Base-by-base conservation (phyloP, 2,888 invertebrate genomes). In the Nomada fucata region DNA sequence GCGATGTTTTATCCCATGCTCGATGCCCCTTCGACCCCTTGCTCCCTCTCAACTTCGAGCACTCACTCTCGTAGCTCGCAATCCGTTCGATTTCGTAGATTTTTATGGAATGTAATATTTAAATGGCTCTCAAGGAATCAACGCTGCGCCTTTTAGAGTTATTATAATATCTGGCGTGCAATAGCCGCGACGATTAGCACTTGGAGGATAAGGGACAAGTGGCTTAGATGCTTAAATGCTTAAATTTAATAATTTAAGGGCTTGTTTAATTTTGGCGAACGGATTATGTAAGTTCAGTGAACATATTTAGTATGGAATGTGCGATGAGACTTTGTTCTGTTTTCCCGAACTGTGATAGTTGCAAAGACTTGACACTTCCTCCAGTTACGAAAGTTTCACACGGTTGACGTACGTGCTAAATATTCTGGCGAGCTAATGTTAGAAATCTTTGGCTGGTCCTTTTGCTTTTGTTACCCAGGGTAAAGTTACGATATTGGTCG, bases 1-100 rank as follows among this genome's bases (percentile, higher is more conserved):
- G 68, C 71, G 72, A 73, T 82, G 82, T 87, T 85, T 85, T 75
- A 87, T 74, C 72, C 76, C 57, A 29, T 63, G 55, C 47, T 60
- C 81, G 76, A 79, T 87, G 63, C 59, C 70, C 63, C 57, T 69
- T 83, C 71, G 61, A 78, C 75, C 73, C 60, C 69, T 70, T n/a
- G 26, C 13, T 53, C 44, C 64, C 72, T 13, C 67, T 68, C 75
- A 50, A 81, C 61, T 84, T 81, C 60, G 61, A 74, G 72, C 69
- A 65, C 75, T 76, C 76, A 68, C 47, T 61, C 60, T 23, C 53
- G 75, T 61, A 26, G 72, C 69, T 57, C 65, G 74, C 23, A n/a
- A 50, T 52, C 63, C 65, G 47, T 65, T 64, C 72, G 59, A 23
- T 13, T n/a, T n/a, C 29, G 15, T 3, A n/a, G 36, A 15, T 42